Base-by-base conservation (phyloP, 2,888 invertebrate genomes). In the Tridacna crocea region DNA sequence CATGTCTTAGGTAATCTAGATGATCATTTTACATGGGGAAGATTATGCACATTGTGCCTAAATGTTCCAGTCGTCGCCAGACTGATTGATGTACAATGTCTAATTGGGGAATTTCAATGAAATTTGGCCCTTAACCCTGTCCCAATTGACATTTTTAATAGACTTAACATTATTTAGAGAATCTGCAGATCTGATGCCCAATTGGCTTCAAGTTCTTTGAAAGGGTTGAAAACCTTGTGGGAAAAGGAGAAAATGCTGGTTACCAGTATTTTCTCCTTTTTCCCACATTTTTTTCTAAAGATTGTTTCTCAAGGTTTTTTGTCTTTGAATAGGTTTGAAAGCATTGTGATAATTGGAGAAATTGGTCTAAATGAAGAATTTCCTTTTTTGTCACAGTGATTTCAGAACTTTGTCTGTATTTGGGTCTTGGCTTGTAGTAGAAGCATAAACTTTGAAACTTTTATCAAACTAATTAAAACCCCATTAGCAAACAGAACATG, bases 11-110 rank as follows among this genome's bases (percentile, higher is more conserved):
- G 24, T 22, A 26, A 22, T 51, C 22, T 46, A 26, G 51, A 17
- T 10, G 48, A 70, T 70, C 70, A 70, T 47, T 70, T 70, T 70
- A 70, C 70, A 70, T 51, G 48, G 51, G 26, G n/a, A 46, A 51
- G 48, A 26, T 70, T 51, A 70, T 70, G 70, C 51, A 70, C 70
- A 70, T 70, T 70, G 51, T 70, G 70, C 47, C 46, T 68, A 68
- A 68, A 68, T 68, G 68, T 68, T 68, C 68, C 27, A 68, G 22
- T 68, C n/a, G 46, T 47, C 8, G 68, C 46, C 68, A 68, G 24
- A n/a, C 27, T 46, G 27, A 68, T 68, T 68, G 68, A 68, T 68
- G 68, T 65, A 68, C 24, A 17, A 10, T 63, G 36, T 68, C 46
- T 15, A 19, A 27, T n/a, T 68, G 68, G 24, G 46, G 68, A 68